Evolutionary conservation across 2,113 vertebrate genomes (phyloP).

Genomic region (Erythrocebus patas): DNA sequence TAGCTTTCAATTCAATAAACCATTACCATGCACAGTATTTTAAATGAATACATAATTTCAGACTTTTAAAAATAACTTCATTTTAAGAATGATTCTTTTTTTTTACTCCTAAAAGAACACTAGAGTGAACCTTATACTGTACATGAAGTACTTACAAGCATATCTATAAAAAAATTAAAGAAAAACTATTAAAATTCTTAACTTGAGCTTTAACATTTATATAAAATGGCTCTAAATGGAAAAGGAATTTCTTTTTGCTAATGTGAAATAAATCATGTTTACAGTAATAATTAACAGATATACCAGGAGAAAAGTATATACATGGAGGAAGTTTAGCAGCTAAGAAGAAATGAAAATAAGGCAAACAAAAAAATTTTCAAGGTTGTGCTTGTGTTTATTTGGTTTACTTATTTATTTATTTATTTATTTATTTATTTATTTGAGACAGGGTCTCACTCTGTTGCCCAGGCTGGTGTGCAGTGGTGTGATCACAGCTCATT

Average conservation of each 20-base stretch:
- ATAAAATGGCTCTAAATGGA: not conserved
- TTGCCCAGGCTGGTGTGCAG: too few relatives aligned
- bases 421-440: too few relatives aligned
- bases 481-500: too few relatives aligned
- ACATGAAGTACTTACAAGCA: not conserved
- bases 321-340: not conserved
- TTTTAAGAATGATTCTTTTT: not conserved
- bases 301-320: not conserved
- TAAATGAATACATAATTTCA: constrained; percentile 1
- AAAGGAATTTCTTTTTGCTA: not conserved
- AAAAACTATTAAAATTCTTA: not conserved
- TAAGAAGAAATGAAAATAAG: not conserved
- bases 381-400: not conserved
- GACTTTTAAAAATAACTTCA: not conserved
- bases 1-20: not conserved
- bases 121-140: not conserved
- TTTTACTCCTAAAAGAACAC: not conserved
- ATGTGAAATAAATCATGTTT: not conserved
- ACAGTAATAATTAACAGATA: not conserved
- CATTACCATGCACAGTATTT: not conserved
- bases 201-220: not conserved
- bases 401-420: too few relatives aligned
- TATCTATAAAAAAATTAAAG: constrained; percentile 2
- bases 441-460: too few relatives aligned
- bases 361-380: not conserved